Evolutionary conservation across 2,888 invertebrate species (phyloP), one percentile per base, ranked within the genome.

Genomic region (Dichetophora obliterata): DNA sequence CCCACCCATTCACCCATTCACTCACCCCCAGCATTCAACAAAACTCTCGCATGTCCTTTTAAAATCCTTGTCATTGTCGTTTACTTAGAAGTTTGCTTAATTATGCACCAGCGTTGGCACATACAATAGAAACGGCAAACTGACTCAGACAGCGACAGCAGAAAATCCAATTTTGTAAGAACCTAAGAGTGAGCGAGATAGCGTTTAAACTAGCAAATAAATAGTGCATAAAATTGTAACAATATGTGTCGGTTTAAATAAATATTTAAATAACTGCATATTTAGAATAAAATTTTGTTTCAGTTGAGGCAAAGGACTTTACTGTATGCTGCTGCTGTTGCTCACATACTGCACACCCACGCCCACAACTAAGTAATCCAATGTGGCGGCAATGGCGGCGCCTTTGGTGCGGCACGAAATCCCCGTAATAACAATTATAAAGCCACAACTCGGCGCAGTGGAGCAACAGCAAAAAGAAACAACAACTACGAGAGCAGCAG

Each of bases 51-150:
- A 77, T 72, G 61, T 61, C 66, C 69, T 72, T 48, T 76, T 78
- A 80, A 79, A 80, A 78, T 78, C 77, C 78, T 79, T 82, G 81
- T 78, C 84, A 83, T 83, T 85, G 82, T 83, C 81, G 82, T 83
- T 84, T 81, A 81, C 85, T 83, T 82, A 81, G 82, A 82, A 82
- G 84, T 83, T 84, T 82, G 84, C 84, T 85, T 85, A 86, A 85
- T 86, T 85, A 84, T 84, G 80, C 78, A 81, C 80, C 81, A 78
- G 78, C 75, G 48, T 69, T 77, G 66, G 75, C 75, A 76, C 63
- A 22, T 19, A 22, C 65, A 59, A 43, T 63, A 63, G 65, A 73
- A 65, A 61, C 61, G 70, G 70, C 75, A 76, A 50, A 65, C 27
- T 65, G n/a, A 8, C 27, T 52, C 66, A 48, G 74, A 59, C 31